Percentiles rank a stretch among this genome's conserved stretches.
These are phyloP conservation scores for Gavia stellata DNA, from an alignment of 2,113 vertebrate species.

Conservation along the genomic window DNA sequence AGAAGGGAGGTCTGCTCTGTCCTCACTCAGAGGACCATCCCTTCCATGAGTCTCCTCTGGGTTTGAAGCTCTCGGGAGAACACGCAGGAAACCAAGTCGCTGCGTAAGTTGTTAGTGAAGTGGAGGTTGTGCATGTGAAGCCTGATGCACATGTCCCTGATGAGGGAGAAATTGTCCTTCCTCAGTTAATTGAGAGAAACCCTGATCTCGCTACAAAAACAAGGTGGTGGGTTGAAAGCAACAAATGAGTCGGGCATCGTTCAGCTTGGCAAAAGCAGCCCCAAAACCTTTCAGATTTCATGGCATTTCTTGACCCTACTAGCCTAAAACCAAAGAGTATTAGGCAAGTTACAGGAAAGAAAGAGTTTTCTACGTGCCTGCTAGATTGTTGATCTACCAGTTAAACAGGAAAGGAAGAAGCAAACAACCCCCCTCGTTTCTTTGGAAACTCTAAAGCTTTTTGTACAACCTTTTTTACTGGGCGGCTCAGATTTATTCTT, in stretches of 20 bases:
- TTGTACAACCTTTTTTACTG: background rate
- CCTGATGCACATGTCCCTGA: fast-evolving
- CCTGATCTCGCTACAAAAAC: background rate
- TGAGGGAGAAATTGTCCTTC: background rate
- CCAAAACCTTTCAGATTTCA: background rate
- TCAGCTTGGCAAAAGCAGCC: background rate
- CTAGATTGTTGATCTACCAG: background rate
- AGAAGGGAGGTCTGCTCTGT: background rate
- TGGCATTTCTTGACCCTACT: background rate
- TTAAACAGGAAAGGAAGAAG: constrained; percentile 13
- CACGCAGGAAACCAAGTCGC: background rate
- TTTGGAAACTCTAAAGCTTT: background rate
- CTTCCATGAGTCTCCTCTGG: background rate
- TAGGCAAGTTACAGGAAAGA: background rate
- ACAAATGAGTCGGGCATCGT: background rate
- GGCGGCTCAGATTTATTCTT: background rate
- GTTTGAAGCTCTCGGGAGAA: background rate
- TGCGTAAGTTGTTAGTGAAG: background rate
- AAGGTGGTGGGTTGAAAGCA: background rate
- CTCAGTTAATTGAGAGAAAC: background rate
- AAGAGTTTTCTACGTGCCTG: background rate
- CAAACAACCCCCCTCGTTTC: background rate
- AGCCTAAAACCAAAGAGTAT: background rate
- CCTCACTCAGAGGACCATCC: background rate
- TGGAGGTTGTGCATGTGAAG: background rate